These are phyloP conservation scores for Lissonota sp. DNA, from an alignment of 2,888 invertebrate genomes.

Conservation along the genomic window DNA sequence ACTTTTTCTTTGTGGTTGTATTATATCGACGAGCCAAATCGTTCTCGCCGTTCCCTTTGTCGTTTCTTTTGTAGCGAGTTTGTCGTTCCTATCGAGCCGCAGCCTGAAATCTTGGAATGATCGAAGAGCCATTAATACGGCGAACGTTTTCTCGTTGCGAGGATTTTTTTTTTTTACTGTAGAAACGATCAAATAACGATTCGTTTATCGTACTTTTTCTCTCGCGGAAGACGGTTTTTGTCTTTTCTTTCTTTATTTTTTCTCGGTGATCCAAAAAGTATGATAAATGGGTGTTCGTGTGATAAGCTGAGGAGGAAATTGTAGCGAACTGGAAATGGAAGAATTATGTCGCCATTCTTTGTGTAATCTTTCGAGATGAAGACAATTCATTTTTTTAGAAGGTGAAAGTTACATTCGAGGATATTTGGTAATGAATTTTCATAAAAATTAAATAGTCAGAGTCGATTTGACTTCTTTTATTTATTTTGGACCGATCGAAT, in stretches of 20 bases:
- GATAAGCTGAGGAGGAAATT: too few species aligned
- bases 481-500: too few species aligned
- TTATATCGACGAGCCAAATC: conserved; percentile 34
- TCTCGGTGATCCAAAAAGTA: too few species aligned
- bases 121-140: conserved; percentile 31
- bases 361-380: too few species aligned
- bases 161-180: not conserved
- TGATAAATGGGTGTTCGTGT: too few species aligned
- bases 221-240: not conserved
- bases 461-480: too few species aligned
- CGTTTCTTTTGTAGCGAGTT: conserved; percentile 26
- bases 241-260: conserved; percentile 22
- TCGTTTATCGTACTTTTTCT: not conserved
- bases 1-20: conserved; percentile 6
- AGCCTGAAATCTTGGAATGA: conserved; percentile 33
- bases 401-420: too few species aligned
- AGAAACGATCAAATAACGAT: not conserved
- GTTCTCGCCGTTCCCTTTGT: conserved; percentile 39
- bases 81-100: not conserved
- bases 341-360: too few species aligned
- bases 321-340: too few species aligned
- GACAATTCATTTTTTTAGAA: too few species aligned
- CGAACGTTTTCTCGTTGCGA: not conserved
- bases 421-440: too few species aligned
- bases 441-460: too few species aligned